phyloP scores from a whole-genome alignment of 1,140 invertebrate genomes.

The Hylaeus anthracinus region DNA sequence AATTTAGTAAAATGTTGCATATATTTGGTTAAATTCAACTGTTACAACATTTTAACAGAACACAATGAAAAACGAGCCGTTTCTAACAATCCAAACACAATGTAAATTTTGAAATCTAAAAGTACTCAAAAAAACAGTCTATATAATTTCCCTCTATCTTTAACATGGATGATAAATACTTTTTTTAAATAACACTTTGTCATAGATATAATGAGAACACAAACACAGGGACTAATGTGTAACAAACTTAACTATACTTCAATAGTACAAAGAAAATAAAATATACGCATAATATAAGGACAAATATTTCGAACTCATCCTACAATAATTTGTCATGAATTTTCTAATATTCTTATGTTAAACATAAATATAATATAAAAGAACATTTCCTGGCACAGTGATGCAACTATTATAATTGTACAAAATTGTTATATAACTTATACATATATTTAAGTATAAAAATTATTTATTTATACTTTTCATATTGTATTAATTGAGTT shows the following conservation, averaged over 20 bases:
- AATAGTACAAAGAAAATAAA: slow-evolving; percentile 8
- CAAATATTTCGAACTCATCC: not conserved
- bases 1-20: slow-evolving; percentile 1
- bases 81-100: slow-evolving; percentile 6
- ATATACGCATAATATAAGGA: not conserved
- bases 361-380: slow-evolving; percentile 1
- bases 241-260: slow-evolving; percentile 12
- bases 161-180: slow-evolving; percentile 12
- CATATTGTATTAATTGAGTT: slow-evolving; percentile 31
- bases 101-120: slow-evolving; percentile 23
- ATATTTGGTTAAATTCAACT: slow-evolving; percentile 8
- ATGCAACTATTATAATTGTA: slow-evolving; percentile 34
- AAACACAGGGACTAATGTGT: slow-evolving; percentile 10
- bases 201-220: slow-evolving; percentile 26
- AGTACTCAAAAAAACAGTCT: not conserved
- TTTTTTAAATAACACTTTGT: slow-evolving; percentile 9
- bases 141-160: not conserved
- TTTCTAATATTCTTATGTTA: not conserved
- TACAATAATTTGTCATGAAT: slow-evolving; percentile 7
- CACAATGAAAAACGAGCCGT: not conserved
- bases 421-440: slow-evolving; percentile 36
- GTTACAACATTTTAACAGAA: not conserved
- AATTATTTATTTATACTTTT: slow-evolving; percentile 46
- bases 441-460: slow-evolving; percentile 40
- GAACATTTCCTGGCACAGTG: not conserved